Conservation (phyloP, 2,113 vertebrate species). For the Silurus meridionalis region DNA sequence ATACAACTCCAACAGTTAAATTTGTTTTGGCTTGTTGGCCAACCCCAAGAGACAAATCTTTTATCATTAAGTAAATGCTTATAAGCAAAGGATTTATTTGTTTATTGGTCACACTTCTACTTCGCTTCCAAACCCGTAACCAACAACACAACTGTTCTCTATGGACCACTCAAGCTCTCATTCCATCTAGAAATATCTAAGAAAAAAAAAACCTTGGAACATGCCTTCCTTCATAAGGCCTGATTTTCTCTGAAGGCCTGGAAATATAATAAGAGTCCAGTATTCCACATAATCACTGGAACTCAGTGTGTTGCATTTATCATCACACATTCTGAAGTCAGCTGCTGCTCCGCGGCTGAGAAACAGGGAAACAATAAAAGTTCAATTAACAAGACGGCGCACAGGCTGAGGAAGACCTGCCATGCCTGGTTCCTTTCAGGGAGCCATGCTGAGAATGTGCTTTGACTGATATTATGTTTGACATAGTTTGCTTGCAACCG, state of each 20-base stretch:
- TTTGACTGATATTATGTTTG: constrained; percentile 52
- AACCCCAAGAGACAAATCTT: not conserved
- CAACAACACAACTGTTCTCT: constrained; percentile 1
- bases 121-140: not conserved
- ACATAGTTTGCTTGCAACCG: constrained; percentile 54
- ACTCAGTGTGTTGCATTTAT: constrained; percentile 51
- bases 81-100: not conserved
- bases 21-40: not conserved
- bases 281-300: constrained; percentile 48
- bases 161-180: not conserved
- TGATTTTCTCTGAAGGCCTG: constrained; percentile 37
- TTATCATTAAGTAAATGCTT: constrained; percentile 1
- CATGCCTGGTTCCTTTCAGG: constrained; percentile 33
- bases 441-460: constrained; percentile 46
- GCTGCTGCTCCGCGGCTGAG: constrained; percentile 27
- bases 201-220: not conserved
- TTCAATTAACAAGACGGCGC: constrained; percentile 58
- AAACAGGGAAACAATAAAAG: constrained; percentile 56
- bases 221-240: constrained; percentile 33
- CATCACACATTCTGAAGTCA: constrained; percentile 40
- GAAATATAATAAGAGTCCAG: constrained; percentile 45
- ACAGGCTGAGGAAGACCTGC: constrained; percentile 50
- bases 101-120: not conserved
- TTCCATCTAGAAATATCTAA: not conserved
- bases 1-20: not conserved